Base-by-base conservation (phyloP, 2,113 vertebrate genomes). In the Tricholaema leucomelas region DNA sequence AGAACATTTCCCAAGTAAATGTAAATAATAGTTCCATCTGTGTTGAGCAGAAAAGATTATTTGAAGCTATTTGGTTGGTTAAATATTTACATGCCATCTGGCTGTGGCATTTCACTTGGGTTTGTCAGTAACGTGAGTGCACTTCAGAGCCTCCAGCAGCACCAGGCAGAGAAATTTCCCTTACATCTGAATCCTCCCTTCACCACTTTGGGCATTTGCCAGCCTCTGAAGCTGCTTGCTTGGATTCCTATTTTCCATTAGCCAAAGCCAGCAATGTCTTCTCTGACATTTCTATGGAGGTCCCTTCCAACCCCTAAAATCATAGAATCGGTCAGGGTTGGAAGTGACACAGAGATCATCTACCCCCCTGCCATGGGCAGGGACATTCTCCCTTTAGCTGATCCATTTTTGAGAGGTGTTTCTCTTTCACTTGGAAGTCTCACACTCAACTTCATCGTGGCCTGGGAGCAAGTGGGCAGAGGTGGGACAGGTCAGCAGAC, bases 11-110 rank as follows among this genome's bases (percentile, higher is more conserved):
- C 42, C 6, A 31, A 94, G 76, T 61, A 54, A 90, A 95, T 33
- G 86, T 86, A 90, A 91, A 92, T 83, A 92, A 88, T 59, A 55
- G 23, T 81, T 89, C 94, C 92, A 90, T 95, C 94, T 96, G 92
- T 90, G 93, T 91, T 94, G 58, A 66, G 85, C 3, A 54, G 77
- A 58, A 17, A 15, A 72, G 83, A 88, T 76, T 48, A 90, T 96
- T 86, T 69, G 69, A 55, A 90, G 88, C 76, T 54, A 44, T 92
- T 91, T 90, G 81, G 93, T 94, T 94, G 85, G 86, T 96, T 91
- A 90, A 95, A 95, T 86, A 95, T 94, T 95, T 90, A 75, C 88
- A 40, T 86, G 77, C 93, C 93, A 91, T 88, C 89, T 91, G 95
- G 91, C 92, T 92, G 72, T 95, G 92, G 88, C 88, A 94, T 31